Conservation (phyloP, 2,888 invertebrate genomes). For the Rhopalosiphum nymphaeae region DNA sequence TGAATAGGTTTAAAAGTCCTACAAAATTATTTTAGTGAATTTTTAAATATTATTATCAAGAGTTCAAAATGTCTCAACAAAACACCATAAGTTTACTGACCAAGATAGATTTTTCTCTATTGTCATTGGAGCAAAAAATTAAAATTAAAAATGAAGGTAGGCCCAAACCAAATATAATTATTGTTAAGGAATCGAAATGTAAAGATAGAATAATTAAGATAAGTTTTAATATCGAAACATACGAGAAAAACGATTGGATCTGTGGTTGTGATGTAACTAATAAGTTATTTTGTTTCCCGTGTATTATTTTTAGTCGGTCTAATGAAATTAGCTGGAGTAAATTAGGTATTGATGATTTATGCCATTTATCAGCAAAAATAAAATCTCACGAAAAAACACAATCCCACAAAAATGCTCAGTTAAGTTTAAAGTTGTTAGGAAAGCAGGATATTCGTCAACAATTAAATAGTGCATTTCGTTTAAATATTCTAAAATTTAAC, state of each 20-base stretch:
- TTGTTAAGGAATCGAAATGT: neutral
- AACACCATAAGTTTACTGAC: conserved; percentile 7
- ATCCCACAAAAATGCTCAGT: conserved; percentile 13
- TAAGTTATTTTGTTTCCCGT: conserved; percentile 20
- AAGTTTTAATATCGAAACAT: conserved; percentile 31
- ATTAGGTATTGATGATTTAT: conserved; percentile 15
- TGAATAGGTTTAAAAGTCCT: neutral
- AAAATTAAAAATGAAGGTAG: conserved; percentile 37
- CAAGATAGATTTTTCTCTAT: conserved; percentile 12
- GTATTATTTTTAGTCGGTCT: conserved; percentile 22
- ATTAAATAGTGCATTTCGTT: conserved; percentile 18
- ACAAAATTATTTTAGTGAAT: conserved; percentile 15
- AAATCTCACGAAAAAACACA: conserved; percentile 37
- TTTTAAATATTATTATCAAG: conserved; percentile 1
- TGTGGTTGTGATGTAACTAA: conserved; percentile 36
- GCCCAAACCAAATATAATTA: conserved; percentile 10
- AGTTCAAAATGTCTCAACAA: conserved; percentile 7
- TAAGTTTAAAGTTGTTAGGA: conserved; percentile 43
- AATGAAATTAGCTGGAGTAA: conserved; percentile 14
- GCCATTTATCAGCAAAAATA: conserved; percentile 23
- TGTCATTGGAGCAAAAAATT: conserved; percentile 16
- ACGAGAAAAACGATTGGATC: conserved; percentile 65
- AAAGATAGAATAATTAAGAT: conserved; percentile 2
- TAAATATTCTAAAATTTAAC: conserved; percentile 38
- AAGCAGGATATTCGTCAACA: conserved; percentile 19